Percentiles rank a stretch among this genome's conserved stretches.
phyloP scores from a whole-genome alignment of 2,888 invertebrate species.

The Scaptomyza polygonia region DNA sequence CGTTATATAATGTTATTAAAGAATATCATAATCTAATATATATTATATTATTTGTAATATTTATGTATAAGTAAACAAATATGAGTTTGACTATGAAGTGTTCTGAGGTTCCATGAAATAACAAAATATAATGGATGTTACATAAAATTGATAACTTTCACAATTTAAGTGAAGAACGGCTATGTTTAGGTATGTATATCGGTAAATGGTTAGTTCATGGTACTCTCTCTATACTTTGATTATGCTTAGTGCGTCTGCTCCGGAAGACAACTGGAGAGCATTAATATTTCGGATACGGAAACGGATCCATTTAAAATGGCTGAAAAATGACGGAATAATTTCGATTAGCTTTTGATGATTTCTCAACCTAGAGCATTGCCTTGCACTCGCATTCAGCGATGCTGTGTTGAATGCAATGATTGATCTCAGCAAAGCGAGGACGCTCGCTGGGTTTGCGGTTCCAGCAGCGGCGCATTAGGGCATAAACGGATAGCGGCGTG shows the following conservation, averaged over 20 bases:
- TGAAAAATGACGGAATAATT: slow-evolving; percentile 61
- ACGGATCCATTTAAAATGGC: slow-evolving; percentile 49
- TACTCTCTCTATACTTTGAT: slow-evolving; percentile 16
- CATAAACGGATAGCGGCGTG: slow-evolving; percentile 93
- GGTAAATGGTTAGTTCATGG: slow-evolving; percentile 23
- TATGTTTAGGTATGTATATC: neutral
- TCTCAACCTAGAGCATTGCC: slow-evolving; percentile 75
- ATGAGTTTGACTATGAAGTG: slow-evolving; percentile 4
- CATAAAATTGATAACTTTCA: neutral
- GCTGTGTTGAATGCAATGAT: slow-evolving; percentile 91
- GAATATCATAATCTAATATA: slow-evolving; percentile 18
- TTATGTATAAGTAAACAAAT: slow-evolving; percentile 2
- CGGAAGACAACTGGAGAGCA: slow-evolving; percentile 68
- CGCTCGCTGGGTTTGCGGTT: slow-evolving; percentile 92
- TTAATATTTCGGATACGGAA: slow-evolving; percentile 39
- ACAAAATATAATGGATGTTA: slow-evolving; percentile 1
- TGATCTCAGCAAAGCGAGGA: slow-evolving; percentile 93
- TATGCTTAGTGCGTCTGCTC: slow-evolving; percentile 51
- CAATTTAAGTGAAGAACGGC: neutral
- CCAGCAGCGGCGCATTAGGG: slow-evolving; percentile 97
- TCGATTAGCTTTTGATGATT: slow-evolving; percentile 13
- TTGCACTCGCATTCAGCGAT: slow-evolving; percentile 83
- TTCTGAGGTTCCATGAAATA: slow-evolving; percentile 11
- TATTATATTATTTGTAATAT: slow-evolving; percentile 21
- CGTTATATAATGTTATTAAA: neutral